Percentiles rank a stretch among this genome's conserved stretches.
Conservation (phyloP, 2,888 invertebrate genomes). For the Nephrotoma flavescens region DNA sequence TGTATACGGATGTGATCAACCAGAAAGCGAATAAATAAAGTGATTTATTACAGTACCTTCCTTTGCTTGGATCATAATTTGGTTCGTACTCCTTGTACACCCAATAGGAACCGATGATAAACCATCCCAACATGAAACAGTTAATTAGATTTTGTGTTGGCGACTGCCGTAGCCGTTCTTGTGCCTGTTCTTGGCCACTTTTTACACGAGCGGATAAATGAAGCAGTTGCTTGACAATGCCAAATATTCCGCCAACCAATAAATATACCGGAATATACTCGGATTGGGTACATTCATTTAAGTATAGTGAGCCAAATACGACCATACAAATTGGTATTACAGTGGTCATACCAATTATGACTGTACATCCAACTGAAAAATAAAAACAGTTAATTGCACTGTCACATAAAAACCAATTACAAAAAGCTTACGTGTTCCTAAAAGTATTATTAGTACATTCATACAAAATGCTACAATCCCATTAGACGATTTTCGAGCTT, state of each 20-base stretch:
- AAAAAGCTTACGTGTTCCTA: slow-evolving; percentile 43
- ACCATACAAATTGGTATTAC: slow-evolving; percentile 54
- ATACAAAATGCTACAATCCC: slow-evolving; percentile 45
- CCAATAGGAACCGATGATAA: slow-evolving; percentile 55
- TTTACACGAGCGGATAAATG: slow-evolving; percentile 40
- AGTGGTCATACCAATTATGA: slow-evolving; percentile 44
- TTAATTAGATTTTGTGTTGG: slow-evolving; percentile 41
- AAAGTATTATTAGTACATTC: slow-evolving; percentile 40
- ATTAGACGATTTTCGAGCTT: slow-evolving; percentile 43
- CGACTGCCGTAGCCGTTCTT: slow-evolving; percentile 37
- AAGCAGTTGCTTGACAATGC: slow-evolving; percentile 45
- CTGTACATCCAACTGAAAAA: slow-evolving; percentile 45
- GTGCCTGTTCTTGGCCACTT: slow-evolving; percentile 37
- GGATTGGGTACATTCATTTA: slow-evolving; percentile 48
- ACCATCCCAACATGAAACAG: slow-evolving; percentile 53
- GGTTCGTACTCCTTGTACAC: slow-evolving; percentile 50
- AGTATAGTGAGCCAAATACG: slow-evolving; percentile 45
- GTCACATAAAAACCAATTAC: background rate
- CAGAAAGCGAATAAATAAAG: slow-evolving; percentile 55
- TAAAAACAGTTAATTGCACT: background rate
- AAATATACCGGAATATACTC: slow-evolving; percentile 54
- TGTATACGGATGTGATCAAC: slow-evolving; percentile 49
- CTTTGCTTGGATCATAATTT: slow-evolving; percentile 34
- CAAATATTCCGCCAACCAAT: slow-evolving; percentile 48
- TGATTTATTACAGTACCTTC: slow-evolving; percentile 47